Conservation (phyloP, 2,797 vertebrate species). For the Rallus crepitans region DNA sequence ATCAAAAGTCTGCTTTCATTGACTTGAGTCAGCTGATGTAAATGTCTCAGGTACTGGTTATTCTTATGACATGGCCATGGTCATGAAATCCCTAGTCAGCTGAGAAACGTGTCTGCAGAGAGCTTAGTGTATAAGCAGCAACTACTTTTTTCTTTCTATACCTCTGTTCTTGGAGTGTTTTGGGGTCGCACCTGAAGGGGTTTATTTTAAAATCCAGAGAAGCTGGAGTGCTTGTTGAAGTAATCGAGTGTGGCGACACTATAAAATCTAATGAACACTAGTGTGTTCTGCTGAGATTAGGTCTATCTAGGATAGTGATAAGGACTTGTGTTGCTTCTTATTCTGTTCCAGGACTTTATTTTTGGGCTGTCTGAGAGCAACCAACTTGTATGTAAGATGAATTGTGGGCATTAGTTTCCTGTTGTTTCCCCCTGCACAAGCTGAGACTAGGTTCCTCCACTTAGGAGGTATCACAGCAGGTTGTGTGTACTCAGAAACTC, state of each 20-base stretch:
- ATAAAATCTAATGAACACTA: neutral
- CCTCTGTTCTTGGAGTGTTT: neutral
- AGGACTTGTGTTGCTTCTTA: neutral
- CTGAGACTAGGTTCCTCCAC: accelerated
- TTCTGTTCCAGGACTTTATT: neutral
- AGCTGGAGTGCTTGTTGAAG: neutral
- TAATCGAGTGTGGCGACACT: accelerated
- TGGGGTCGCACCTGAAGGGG: neutral
- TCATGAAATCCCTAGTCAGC: neutral
- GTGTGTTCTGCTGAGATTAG: neutral
- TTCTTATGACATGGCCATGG: neutral
- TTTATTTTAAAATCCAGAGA: neutral
- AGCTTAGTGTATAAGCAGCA: neutral
- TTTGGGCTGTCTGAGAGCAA: neutral
- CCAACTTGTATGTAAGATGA: neutral
- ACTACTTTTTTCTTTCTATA: neutral
- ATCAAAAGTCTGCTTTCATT: neutral
- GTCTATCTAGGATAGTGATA: accelerated
- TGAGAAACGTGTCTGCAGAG: neutral
- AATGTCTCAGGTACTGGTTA: neutral
- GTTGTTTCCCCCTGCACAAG: neutral
- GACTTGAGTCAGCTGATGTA: neutral
- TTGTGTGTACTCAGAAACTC: accelerated
- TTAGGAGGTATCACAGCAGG: neutral
- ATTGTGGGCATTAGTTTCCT: neutral